Percentiles rank a stretch among this genome's conserved stretches.
These are phyloP conservation scores for Agonopterix alstromeriana DNA, from an alignment of 2,888 invertebrate genomes.

Conservation along the genomic window DNA sequence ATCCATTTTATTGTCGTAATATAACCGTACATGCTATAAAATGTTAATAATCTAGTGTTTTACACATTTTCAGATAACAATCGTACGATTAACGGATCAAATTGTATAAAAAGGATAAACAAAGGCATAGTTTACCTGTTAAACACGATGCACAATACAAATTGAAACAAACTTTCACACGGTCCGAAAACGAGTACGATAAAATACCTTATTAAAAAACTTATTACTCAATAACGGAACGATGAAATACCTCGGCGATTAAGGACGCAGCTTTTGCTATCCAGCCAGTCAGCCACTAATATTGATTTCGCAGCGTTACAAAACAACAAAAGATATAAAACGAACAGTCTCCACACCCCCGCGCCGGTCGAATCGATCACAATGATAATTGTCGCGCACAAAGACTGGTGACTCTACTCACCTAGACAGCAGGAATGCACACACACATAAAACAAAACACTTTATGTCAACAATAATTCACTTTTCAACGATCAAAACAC, in stretches of 20 bases:
- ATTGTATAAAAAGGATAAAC: too few relatives aligned
- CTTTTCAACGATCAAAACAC: conserved; percentile 21
- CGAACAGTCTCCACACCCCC: conserved; percentile 65
- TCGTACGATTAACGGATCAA: too few relatives aligned
- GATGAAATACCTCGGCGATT: conserved; percentile 11
- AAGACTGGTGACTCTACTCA: conserved; percentile 66
- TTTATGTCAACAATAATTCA: conserved; percentile 44
- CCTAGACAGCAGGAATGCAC: conserved; percentile 67
- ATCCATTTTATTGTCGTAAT: too few relatives aligned
- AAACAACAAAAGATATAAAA: conserved; percentile 76
- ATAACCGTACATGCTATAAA: too few relatives aligned
- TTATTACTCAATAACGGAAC: background rate
- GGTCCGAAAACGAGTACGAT: background rate
- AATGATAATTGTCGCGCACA: conserved; percentile 77
- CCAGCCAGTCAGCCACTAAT: conserved; percentile 42
- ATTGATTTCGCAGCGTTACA: conserved; percentile 70
- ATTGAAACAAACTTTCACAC: background rate
- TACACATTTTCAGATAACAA: too few relatives aligned
- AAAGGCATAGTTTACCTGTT: too few relatives aligned
- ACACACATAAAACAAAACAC: conserved; percentile 57
- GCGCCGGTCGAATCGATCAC: conserved; percentile 58
- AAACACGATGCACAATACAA: too few relatives aligned
- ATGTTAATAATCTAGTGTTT: too few relatives aligned
- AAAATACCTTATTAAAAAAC: background rate
- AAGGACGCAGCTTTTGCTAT: conserved; percentile 22